Evolutionary conservation across 1,140 invertebrate genomes (phyloP), one percentile per base, ranked within the genome.

Genomic region (Hycleus cichorii): DNA sequence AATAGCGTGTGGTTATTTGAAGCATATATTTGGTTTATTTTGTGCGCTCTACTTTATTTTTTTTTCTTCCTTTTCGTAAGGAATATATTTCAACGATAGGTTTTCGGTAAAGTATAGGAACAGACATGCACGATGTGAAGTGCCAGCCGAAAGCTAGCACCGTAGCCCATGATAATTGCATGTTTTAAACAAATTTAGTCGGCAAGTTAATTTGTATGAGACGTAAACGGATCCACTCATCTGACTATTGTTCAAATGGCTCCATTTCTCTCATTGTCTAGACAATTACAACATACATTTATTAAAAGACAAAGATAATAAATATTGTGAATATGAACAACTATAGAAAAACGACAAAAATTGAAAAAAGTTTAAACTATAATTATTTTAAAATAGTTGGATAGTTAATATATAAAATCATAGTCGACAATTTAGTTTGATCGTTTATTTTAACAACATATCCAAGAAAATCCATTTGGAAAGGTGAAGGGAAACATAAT

Each of bases 141-240:
- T 69, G 65, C 67, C 66, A 67, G 68, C 57, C 54, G 27, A 60
- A 52, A 63, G 60, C 65, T 63, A 65, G 68, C 65, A 69, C 67
- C 32, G 32, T 32, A 62, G 67, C 55, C 63, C 62, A 62, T 63
- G 65, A 70, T 70, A 70, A 70, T 70, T 70, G 69, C 69, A 70
- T 70, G 69, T 63, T 69, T 69, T 70, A 68, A 70, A 69, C 69
- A 64, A 70, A 69, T 70, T 70, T 69, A 68, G 66, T 56, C 69
- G 67, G 65, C 62, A 68, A 66, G 62, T 69, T 70, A 70, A 70
- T 70, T 70, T 69, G 66, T 70, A 69, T 64, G 65, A 60, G 58
- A 68, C 59, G 58, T 62, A 66, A 68, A 66, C 65, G 64, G 63
- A 64, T 69, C 64, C 62, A 64, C 59, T 32, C 32, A 32, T 32